These are phyloP conservation scores for Scatophagus argus DNA, from an alignment of 2,113 vertebrate genomes.

Conservation along the genomic window DNA sequence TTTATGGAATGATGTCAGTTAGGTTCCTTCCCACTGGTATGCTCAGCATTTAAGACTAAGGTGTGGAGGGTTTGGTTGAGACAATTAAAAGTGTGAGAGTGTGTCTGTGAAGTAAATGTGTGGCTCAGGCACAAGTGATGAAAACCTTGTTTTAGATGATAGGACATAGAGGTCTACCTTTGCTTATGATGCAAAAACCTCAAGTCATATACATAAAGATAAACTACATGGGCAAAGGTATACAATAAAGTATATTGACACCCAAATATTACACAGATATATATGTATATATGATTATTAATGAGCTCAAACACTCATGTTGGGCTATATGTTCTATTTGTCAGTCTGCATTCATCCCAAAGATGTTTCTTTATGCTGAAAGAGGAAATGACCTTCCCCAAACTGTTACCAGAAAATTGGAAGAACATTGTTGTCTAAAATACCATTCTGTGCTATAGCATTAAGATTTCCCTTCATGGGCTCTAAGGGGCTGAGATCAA, in stretches of 20 bases:
- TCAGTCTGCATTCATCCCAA: neutral
- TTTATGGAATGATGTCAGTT: slow-evolving; percentile 33
- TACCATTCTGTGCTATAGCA: no score
- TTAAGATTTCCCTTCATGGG: no score
- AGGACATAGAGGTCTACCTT: neutral
- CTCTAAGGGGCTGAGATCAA: neutral
- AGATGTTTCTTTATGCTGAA: neutral
- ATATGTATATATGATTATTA: neutral
- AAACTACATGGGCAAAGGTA: neutral
- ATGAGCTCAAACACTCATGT: neutral
- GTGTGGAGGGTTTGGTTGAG: slow-evolving; percentile 23
- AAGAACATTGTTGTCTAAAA: no score
- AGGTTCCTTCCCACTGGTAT: neutral
- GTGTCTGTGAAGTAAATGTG: neutral
- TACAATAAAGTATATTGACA: neutral
- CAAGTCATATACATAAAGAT: neutral
- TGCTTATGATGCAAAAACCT: neutral
- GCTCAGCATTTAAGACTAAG: neutral
- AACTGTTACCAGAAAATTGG: no score
- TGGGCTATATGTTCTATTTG: neutral
- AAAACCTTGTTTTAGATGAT: neutral
- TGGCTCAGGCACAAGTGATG: neutral
- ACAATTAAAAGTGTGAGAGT: neutral
- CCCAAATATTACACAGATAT: neutral
- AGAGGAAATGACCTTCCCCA: neutral